These are phyloP conservation scores for Elephantulus edwardii DNA, from an alignment of 2,113 vertebrate species.

Conservation along the genomic window DNA sequence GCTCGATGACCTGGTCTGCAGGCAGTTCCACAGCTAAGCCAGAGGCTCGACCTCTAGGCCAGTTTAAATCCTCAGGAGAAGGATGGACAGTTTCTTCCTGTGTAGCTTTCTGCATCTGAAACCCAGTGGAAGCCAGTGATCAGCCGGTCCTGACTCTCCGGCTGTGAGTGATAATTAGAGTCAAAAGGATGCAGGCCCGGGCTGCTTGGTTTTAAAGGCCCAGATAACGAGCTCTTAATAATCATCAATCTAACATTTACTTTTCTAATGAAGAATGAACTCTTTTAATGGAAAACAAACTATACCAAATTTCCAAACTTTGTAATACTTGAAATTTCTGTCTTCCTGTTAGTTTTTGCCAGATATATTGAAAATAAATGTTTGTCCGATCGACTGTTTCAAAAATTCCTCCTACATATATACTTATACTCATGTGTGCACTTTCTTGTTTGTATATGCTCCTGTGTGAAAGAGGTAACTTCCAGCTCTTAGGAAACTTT, in stretches of 20 bases:
- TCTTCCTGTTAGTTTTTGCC: not conserved
- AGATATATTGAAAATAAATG: not conserved
- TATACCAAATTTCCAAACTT: not conserved
- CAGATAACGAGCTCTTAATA: not conserved
- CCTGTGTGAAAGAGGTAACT: not conserved
- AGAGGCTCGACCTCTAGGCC: too few relatives aligned
- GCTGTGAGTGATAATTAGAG: too few relatives aligned
- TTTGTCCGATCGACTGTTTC: not conserved
- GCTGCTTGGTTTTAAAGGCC: not conserved
- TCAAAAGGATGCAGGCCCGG: too few relatives aligned
- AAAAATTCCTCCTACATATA: not conserved
- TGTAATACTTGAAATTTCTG: not conserved
- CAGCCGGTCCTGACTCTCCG: too few relatives aligned
- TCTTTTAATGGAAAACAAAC: not conserved
- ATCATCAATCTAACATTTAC: slow-evolving; percentile 16
- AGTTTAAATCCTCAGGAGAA: too few relatives aligned
- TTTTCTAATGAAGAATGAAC: slow-evolving; percentile 5
- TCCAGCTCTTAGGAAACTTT: not conserved
- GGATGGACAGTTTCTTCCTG: not conserved
- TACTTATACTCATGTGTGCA: not conserved
- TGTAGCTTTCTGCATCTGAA: not conserved
- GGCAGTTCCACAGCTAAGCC: too few relatives aligned
- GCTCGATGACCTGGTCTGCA: too few relatives aligned
- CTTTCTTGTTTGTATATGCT: not conserved
- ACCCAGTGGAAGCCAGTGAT: too few relatives aligned